These are phyloP conservation scores for Perognathus longimembris DNA, from an alignment of 2,113 vertebrate species.

Conservation along the genomic window DNA sequence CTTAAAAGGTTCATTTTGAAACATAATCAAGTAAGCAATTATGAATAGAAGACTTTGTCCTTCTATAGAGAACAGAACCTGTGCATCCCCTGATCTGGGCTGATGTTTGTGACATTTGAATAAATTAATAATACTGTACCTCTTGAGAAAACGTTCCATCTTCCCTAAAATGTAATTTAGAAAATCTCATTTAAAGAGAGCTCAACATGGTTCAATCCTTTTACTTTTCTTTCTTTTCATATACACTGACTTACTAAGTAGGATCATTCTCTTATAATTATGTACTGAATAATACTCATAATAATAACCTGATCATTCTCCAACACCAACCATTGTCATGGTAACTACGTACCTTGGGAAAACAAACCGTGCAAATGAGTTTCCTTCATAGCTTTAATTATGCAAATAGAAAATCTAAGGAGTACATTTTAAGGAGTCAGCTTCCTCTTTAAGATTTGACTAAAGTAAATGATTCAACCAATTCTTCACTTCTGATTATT, in stretches of 20 bases:
- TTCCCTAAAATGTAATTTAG: conserved; percentile 72
- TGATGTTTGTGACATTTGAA: conserved; percentile 77
- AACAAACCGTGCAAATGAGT: conserved; percentile 78
- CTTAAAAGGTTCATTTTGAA: conserved; percentile 40
- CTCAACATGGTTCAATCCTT: conserved; percentile 58
- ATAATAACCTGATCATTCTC: conserved; percentile 76
- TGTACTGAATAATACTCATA: conserved; percentile 70
- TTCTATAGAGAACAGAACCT: conserved; percentile 62
- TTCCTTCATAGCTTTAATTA: conserved; percentile 80
- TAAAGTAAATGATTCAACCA: conserved; percentile 72
- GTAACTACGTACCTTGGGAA: conserved; percentile 77
- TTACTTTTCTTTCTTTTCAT: neutral
- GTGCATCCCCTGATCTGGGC: conserved; percentile 55
- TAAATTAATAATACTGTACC: conserved; percentile 73
- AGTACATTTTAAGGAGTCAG: conserved; percentile 60
- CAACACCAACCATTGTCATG: conserved; percentile 77
- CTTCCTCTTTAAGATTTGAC: conserved; percentile 72
- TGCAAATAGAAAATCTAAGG: conserved; percentile 74
- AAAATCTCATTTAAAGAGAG: conserved; percentile 69
- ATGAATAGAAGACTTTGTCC: conserved; percentile 62
- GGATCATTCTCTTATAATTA: conserved; percentile 71
- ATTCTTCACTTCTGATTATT: conserved; percentile 58
- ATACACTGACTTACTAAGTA: conserved; percentile 42
- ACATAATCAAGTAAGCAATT: conserved; percentile 34
- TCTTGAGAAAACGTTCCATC: conserved; percentile 66